Base-by-base conservation (phyloP, 2,888 invertebrate genomes). In the Clivina fossor region DNA sequence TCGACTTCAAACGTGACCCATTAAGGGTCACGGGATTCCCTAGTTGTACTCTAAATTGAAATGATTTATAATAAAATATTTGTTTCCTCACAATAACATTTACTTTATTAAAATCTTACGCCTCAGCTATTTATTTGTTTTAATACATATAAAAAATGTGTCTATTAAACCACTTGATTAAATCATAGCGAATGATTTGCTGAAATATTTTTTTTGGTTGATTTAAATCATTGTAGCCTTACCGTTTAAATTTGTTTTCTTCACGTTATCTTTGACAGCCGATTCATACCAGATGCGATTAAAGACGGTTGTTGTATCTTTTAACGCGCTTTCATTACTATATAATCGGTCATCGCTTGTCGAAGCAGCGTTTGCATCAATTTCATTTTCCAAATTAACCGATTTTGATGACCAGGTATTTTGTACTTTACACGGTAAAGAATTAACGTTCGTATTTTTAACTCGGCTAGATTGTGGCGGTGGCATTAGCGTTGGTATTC, bases 251-350 rank as follows among this genome's bases (percentile, higher is more conserved):
- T 48, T 48, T 5, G 33, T 47, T 20, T 50, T 30, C 24, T 51
- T 50, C 1, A 38, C 9, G 59, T 53, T 68, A 50, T 65, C 64
- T 50, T 62, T 61, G 3, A 63, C 63, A 8, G 65, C 64, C 11
- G 63, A 69, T 43, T 79, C 79, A 48, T 75, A 74, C 79, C 80
- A 80, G 43, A 79, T 79, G 61, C 74, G 71, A 66, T 78, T 76
- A 8, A 78, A 66, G 13, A 77, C 67, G 16, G 69, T 67, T 32
- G 71, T 70, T 0, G 77, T 77, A 56, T 69, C 69, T 56, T 66
- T 65, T 18, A 37, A 59, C 43, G 28, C 16, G 13, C 40, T 3
- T 54, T 35, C n/a, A 18, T 55, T 47, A 16, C 40, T 22, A 7
- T 46, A 46, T 4, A 46, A 19, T 1, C 30, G 16, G 2, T 38